Conservation (phyloP, 2,113 vertebrate genomes). For the Eclectus roratus region DNA sequence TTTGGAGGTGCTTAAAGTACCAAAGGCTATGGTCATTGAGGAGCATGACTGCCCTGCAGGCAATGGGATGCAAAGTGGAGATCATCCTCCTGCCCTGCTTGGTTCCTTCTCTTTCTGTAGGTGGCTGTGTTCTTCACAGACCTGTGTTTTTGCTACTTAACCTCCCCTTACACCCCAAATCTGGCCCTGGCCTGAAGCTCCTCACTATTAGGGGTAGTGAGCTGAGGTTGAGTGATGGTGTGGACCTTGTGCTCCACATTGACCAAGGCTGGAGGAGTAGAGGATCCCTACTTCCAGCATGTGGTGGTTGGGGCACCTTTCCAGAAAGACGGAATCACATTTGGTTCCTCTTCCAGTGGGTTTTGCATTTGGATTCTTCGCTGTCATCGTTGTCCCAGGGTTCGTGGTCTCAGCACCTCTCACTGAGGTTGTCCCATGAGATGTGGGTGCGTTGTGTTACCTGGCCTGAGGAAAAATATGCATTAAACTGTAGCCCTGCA, state of each 20-base stretch:
- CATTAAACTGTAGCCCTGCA: background rate
- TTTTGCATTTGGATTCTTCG: background rate
- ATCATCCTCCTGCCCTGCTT: background rate
- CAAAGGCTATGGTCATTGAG: background rate
- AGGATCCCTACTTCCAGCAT: background rate
- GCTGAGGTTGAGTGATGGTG: background rate
- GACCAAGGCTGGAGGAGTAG: background rate
- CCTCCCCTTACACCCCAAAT: background rate
- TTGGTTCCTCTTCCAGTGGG: background rate
- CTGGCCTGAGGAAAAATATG: background rate
- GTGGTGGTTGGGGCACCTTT: background rate
- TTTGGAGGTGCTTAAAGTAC: background rate
- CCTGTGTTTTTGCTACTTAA: background rate
- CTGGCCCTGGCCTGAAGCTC: background rate
- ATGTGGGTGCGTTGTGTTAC: rapidly evolving
- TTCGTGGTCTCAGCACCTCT: background rate
- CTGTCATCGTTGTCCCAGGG: background rate
- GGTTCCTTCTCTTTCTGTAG: background rate
- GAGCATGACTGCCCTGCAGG: background rate
- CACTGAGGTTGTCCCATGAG: background rate
- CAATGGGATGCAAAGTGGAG: background rate
- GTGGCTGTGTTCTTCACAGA: background rate
- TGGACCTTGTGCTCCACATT: background rate
- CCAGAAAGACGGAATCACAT: background rate
- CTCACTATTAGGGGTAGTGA: background rate